Conservation (phyloP, 2,888 invertebrate genomes). For the Metallyticus violacea region DNA sequence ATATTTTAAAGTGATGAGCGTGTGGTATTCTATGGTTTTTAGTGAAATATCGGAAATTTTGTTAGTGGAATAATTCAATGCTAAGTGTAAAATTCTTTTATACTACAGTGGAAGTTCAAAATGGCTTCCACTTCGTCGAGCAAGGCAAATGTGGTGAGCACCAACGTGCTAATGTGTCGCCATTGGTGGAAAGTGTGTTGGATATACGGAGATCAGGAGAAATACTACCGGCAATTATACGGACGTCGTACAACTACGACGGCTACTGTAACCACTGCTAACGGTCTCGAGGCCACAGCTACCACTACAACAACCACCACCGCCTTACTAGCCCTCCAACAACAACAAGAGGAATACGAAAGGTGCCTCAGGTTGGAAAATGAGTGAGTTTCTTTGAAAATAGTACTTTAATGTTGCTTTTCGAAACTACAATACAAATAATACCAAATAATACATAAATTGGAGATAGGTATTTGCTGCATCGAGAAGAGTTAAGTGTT, state of each 20-base stretch:
- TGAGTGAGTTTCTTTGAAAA: constrained; percentile 13
- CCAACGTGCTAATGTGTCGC: constrained; percentile 71
- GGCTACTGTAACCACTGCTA: not conserved
- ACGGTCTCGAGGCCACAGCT: not conserved
- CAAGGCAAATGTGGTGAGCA: constrained; percentile 41
- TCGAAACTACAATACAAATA: no score
- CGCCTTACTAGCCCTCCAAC: constrained; percentile 10
- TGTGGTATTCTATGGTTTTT: not conserved
- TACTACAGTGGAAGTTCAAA: constrained; percentile 28
- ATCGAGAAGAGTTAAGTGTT: no score
- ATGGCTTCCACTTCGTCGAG: constrained; percentile 37
- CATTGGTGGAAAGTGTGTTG: constrained; percentile 90
- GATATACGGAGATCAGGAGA: constrained; percentile 82
- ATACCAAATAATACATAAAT: no score
- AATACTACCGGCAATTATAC: constrained; percentile 79
- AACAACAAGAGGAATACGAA: not conserved
- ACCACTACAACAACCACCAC: constrained; percentile 12
- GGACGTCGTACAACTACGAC: constrained; percentile 47
- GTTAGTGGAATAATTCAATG: not conserved
- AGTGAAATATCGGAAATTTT: not conserved
- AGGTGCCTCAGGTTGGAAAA: not conserved
- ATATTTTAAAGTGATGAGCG: no score
- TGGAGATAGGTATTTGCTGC: no score
- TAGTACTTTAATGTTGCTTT: no score
- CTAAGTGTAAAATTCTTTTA: constrained; percentile 29